Conservation (phyloP, 2,113 vertebrate genomes). For the Jaculus jaculus region DNA sequence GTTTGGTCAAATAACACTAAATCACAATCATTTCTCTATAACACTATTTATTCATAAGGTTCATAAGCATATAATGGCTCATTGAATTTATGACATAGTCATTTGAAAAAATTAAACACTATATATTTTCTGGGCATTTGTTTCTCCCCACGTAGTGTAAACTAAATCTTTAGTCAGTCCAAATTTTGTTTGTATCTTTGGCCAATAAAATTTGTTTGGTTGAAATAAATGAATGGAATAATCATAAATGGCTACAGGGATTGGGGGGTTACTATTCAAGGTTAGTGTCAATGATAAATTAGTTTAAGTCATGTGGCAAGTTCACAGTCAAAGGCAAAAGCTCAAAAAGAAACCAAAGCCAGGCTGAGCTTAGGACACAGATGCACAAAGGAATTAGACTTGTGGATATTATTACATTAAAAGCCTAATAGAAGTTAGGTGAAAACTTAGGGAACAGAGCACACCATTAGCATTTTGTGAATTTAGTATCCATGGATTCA, state of each 20-base stretch:
- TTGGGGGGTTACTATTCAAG: background rate
- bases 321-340: slow-evolving; percentile 53
- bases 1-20: background rate
- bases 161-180: background rate
- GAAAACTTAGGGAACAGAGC: slow-evolving; percentile 39
- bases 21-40: background rate
- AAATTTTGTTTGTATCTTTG: slow-evolving; percentile 31
- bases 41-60: slow-evolving; percentile 14
- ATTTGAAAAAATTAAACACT: slow-evolving; percentile 12
- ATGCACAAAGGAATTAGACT: slow-evolving; percentile 53
- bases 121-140: background rate
- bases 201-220: slow-evolving; percentile 46
- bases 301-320: slow-evolving; percentile 51
- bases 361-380: slow-evolving; percentile 10
- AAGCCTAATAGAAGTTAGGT: slow-evolving; percentile 46
- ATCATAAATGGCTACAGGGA: slow-evolving; percentile 35
- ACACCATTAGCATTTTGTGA: slow-evolving; percentile 55
- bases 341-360: slow-evolving; percentile 50
- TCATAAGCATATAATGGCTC: background rate
- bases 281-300: slow-evolving; percentile 39
- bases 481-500: slow-evolving; percentile 51
- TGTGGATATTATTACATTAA: slow-evolving; percentile 34
- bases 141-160: slow-evolving; percentile 12
- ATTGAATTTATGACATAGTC: background rate
- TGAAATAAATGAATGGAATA: slow-evolving; percentile 56